Base-by-base conservation (phyloP, 2,888 invertebrate genomes). In the Cheilosia pagana region DNA sequence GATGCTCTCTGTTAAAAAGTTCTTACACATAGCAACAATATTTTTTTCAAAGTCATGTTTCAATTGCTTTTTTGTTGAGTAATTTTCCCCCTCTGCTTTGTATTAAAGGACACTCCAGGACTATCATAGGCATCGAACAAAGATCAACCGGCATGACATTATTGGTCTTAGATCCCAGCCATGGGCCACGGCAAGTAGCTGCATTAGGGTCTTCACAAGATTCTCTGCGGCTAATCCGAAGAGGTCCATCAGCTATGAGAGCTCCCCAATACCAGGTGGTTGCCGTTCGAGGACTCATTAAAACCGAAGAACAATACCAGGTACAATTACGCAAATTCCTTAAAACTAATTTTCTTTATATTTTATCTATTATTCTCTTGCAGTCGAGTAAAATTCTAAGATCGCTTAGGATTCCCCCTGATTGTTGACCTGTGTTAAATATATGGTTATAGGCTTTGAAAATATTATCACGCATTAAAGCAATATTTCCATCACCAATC, bases 201-300 rank as follows among this genome's bases (percentile, higher is more conserved):
- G 91, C 94, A n/a, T 91, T 93, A 31, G 92, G 92, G 48, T 88
- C 89, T 60, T 88, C 89, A 57, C 88, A 88, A 81, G 92, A 93
- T 75, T 94, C 95, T 5, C 93, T 95, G 91, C 92, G 95, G 78
- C 93, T 95, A 48, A 93, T 97, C 86, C 93, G 97, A 75, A 95
- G 96, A 89, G 95, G 96, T 25, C 93, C 95, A 23, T 93, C 94
- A 7, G 95, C 96, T 0, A 95, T 97, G 93, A 95, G 96, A 87
- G 96, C 97, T 60, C 93, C 94, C 45, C 97, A 97, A 92, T 98
- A 97, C 93, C 97, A 98, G 92, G 94, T 97, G 88, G 96, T 97
- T 23, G 95, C 95, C 52, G 95, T 97, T 83, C 93, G 93, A 83
- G 97, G 97, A 1, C 94, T 94, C 74, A 94, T 96, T 90, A 94